Base-by-base conservation (phyloP, 2,888 invertebrate genomes). In the Crioceris asparagi region DNA sequence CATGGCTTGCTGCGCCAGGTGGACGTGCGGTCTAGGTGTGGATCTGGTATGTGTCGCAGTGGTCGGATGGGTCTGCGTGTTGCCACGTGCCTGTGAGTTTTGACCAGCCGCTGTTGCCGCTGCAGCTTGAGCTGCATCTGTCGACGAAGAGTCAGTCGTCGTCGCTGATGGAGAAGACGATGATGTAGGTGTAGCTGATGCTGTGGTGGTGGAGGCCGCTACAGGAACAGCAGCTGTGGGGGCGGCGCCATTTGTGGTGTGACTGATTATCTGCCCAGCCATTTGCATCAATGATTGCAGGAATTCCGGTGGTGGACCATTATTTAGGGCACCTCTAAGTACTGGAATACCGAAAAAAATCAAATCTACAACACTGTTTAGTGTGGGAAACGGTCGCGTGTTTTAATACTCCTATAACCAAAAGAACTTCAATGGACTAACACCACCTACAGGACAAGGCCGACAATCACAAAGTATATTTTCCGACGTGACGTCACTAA, bases 11-110 rank as follows among this genome's bases (percentile, higher is more conserved):
- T 71, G 66, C 10, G 74, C 72, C 31, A 77, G 68, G 54, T 79
- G 79, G 7, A 79, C 74, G 51, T 80, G 79, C 1, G 80, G 79
- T 17, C 81, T 69, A 4, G 77, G 65, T 11, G 80, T 79, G 35
- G 77, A 77, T 23, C 79, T 68, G 3, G 80, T 81, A 53, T 79
- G 75, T 1, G 80, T 80, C 1, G 79, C 70, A 15, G 79, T 80
- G 7, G 80, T 81, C 15, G 79, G 78, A 59, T 79, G 72, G 3
- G 81, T 80, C 30, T 75, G 75, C 3, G 77, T 74, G 47, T 75
- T 77, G 8, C 74, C 74, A 36, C 77, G 69, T 4, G 69, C 68
- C 49, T 69, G 27, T 2, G 67, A 66, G 45, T 65, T 66, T 40
- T 66, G 66, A n/a, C 60, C 59, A 11, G 52, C 39, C 3, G 43